Evolutionary conservation across 1,140 invertebrate genomes (phyloP), one percentile per base, ranked within the genome.

Genomic region (Microplitis demolitor): DNA sequence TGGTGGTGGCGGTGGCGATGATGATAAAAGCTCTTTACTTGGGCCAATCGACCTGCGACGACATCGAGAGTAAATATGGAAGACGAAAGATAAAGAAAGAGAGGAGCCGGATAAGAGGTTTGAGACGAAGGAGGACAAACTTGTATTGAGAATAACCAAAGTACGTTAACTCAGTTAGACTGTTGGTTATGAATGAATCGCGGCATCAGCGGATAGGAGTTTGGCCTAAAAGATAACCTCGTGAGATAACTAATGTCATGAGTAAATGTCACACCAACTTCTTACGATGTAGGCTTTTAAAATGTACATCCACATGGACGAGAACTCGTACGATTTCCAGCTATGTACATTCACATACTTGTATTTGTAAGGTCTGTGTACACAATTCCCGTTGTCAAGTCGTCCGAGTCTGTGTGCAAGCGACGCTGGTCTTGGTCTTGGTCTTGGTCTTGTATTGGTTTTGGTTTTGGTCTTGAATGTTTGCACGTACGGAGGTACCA

Each of bases 171-270:
- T 53, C 60, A 54, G 64, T 73, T 73, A 66, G 6, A 45, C 39
- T 45, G 56, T 39, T 64, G 35, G 64, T 73, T 73, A 73, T 73
- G 71, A 73, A 73, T 73, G 71, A 73, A 73, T 61, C 50, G 39
- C 39, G 39, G 39, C 39, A 45, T 45, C 39, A 45, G 6, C 39
- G 39, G 39, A 45, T 45, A 45, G 63, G 71, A 54, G 58, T 68
- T 73, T 33, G 16, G 39, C 39, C 71, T n/a, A 24, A 39, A 51
- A 73, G 71, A 73, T 73, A 73, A 73, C 66, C 71, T 50, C 66
- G 8, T 37, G 6, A 66, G 70, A 72, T 67, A 45, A 73, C 37
- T 34, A 56, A 34, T 56, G 39, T 53, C 37, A 50, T n/a, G 51
- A 56, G 50, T 58, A 62, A 58, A 66, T 61, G 62, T 61, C 50